Conservation (phyloP, 2,797 vertebrate genomes). For the Ctenopoma kingsleyae region DNA sequence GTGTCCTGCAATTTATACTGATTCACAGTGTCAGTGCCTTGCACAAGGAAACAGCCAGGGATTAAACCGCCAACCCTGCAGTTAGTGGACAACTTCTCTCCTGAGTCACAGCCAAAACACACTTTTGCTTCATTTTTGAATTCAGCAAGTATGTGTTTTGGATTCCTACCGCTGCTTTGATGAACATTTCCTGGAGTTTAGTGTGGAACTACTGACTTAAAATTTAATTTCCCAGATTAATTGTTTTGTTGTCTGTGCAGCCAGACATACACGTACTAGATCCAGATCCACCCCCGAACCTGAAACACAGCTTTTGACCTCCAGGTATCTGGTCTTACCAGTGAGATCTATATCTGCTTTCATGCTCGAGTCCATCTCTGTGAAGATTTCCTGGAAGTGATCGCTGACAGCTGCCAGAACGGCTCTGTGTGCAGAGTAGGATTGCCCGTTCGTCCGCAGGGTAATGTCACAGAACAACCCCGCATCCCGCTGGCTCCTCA, state of each 20-base stretch:
- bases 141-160: too few relatives aligned
- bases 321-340: slow-evolving; percentile 68
- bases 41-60: too few relatives aligned
- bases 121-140: too few relatives aligned
- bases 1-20: too few relatives aligned
- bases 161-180: not conserved
- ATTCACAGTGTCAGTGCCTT: too few relatives aligned
- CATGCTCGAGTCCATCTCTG: slow-evolving; percentile 82
- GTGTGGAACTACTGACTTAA: not conserved
- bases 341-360: slow-evolving; percentile 85
- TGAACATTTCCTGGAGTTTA: not conserved
- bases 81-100: too few relatives aligned
- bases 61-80: too few relatives aligned
- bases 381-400: slow-evolving; percentile 88
- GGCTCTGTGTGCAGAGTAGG: slow-evolving; percentile 85
- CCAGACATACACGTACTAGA: not conserved
- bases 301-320: not conserved
- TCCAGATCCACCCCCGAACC: not conserved
- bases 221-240: not conserved
- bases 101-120: too few relatives aligned
- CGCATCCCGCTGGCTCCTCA: slow-evolving; percentile 86
- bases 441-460: slow-evolving; percentile 79
- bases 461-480: slow-evolving; percentile 89
- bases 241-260: not conserved
- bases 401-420: slow-evolving; percentile 88